These are phyloP conservation scores for Phyllotreta cruciferae DNA, from an alignment of 2,888 invertebrate genomes.

Conservation along the genomic window DNA sequence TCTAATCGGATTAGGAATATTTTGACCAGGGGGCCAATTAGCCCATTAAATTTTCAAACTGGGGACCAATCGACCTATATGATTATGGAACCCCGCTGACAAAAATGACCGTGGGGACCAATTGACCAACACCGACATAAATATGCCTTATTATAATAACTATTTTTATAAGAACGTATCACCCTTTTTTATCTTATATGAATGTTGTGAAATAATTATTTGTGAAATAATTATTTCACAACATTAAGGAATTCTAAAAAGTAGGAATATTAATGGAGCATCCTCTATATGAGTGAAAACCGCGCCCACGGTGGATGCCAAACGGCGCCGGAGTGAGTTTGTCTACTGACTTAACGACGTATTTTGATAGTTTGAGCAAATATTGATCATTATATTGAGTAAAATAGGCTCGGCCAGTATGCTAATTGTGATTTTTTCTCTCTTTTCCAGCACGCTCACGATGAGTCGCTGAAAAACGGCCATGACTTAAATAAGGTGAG, in stretches of 20 bases:
- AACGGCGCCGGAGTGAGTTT: conserved; percentile 16
- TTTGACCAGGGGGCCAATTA: no score
- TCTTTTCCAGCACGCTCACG: conserved; percentile 63
- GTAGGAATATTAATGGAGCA: neutral
- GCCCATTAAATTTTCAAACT: no score
- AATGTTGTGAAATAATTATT: no score
- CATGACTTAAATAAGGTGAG: conserved; percentile 60
- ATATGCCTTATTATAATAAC: no score
- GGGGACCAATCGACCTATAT: no score
- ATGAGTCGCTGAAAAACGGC: conserved; percentile 59
- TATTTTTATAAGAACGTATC: no score
- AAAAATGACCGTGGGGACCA: no score
- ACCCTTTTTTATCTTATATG: no score
- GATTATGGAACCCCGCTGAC: no score
- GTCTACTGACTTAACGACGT: conserved; percentile 12
- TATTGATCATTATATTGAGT: conserved; percentile 13
- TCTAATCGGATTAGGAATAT: no score
- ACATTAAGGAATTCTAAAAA: conserved; percentile 2
- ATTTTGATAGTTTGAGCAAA: conserved; percentile 16
- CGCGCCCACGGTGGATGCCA: conserved; percentile 12
- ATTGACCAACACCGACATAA: no score
- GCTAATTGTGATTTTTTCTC: conserved; percentile 33
- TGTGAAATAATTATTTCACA: no score
- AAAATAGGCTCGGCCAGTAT: conserved; percentile 10
- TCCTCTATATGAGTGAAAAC: neutral